These are phyloP conservation scores for Drosophila parvula DNA, from an alignment of 1,140 invertebrate species.

Conservation along the genomic window DNA sequence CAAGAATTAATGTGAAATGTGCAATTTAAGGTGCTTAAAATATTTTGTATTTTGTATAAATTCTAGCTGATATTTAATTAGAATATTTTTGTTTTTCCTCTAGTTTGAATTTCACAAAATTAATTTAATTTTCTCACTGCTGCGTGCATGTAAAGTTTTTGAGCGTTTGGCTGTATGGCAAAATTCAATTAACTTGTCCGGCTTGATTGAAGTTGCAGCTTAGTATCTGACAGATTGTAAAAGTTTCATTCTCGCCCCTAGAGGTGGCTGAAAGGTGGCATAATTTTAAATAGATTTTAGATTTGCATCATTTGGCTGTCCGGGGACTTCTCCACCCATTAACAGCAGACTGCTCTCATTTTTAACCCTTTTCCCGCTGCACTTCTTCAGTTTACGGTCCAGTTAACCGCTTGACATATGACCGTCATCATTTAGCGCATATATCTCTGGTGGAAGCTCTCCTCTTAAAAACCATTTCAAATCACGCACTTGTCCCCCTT, in stretches of 20 bases:
- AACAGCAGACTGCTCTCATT: not conserved
- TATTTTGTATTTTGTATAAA: not conserved
- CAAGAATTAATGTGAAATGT: not conserved
- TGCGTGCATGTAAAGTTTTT: constrained; percentile 29
- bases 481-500: constrained; percentile 44
- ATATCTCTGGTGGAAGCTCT: constrained; percentile 29
- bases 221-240: constrained; percentile 41
- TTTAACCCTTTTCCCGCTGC: not conserved
- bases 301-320: constrained; percentile 4
- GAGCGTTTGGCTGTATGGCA: constrained; percentile 19
- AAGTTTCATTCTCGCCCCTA: constrained; percentile 18
- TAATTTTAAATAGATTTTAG: constrained; percentile 19
- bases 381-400: constrained; percentile 28
- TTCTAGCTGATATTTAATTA: too few species aligned
- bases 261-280: constrained; percentile 1
- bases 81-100: not conserved
- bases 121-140: not conserved
- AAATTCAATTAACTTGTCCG: constrained; percentile 70
- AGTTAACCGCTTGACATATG: constrained; percentile 70
- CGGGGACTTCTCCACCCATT: not conserved
- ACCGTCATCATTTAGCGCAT: constrained; percentile 64
- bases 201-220: constrained; percentile 55
- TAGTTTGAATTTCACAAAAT: not conserved
- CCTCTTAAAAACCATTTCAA: constrained; percentile 68
- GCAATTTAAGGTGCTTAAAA: too few species aligned